Conservation (phyloP, 2,888 invertebrate genomes). For the Tipula confusa region DNA sequence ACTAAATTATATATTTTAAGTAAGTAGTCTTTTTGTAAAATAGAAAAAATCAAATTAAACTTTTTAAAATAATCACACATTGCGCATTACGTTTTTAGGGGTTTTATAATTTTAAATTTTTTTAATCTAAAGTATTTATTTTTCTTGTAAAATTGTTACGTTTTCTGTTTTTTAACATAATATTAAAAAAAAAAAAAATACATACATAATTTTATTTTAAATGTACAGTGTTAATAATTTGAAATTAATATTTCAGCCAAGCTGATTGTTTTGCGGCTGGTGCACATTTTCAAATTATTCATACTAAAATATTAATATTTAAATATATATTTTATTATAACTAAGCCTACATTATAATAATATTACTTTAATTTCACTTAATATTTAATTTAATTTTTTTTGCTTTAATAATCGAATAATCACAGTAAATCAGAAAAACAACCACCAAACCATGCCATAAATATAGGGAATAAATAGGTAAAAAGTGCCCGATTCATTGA, state of each 20-base stretch:
- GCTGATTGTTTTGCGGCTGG: not conserved
- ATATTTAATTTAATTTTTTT: not conserved
- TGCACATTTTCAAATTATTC: not conserved
- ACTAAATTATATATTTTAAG: not conserved
- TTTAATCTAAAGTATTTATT: not conserved
- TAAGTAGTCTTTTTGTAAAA: not conserved
- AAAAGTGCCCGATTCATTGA: constrained; percentile 52
- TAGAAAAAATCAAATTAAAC: not conserved
- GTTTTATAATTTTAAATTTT: no score
- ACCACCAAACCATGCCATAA: constrained; percentile 80
- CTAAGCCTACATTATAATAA: not conserved
- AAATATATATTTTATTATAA: not conserved
- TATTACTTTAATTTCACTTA: not conserved
- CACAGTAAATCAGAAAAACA: constrained; percentile 79
- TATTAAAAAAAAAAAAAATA: not conserved
- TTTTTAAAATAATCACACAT: not conserved
- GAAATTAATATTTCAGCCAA: not conserved
- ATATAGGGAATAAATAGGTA: constrained; percentile 74
- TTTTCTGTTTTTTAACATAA: no score
- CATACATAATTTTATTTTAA: not conserved
- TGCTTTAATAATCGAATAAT: constrained; percentile 47
- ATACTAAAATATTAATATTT: not conserved
- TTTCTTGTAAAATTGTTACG: not conserved
- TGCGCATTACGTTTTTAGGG: not conserved
- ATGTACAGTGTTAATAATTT: not conserved